These are phyloP conservation scores for Bombus confusus DNA, from an alignment of 1,140 invertebrate genomes.

Conservation along the genomic window DNA sequence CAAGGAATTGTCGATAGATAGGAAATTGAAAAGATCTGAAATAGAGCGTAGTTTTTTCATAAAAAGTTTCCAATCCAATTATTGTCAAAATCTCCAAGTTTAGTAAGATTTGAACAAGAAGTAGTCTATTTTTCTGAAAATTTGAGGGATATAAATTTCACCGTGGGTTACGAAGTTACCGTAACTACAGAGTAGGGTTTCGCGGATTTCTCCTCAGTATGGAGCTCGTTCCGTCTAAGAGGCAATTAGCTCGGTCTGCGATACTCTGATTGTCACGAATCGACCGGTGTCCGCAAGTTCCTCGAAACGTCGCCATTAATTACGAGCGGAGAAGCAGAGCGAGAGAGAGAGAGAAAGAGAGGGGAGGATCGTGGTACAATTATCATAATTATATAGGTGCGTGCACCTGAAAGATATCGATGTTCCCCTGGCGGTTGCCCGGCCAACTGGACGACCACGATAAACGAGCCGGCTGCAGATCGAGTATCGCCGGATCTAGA, in stretches of 20 bases:
- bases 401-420: slow-evolving; percentile 46
- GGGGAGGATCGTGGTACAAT: slow-evolving; percentile 47
- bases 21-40: no score
- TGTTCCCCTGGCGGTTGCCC: slow-evolving; percentile 32
- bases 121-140: not conserved
- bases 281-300: slow-evolving; percentile 46
- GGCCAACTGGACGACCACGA: slow-evolving; percentile 12
- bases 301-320: slow-evolving; percentile 59
- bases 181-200: not conserved
- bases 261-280: slow-evolving; percentile 48
- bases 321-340: not conserved
- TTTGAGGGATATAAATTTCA: not conserved
- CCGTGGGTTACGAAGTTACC: not conserved
- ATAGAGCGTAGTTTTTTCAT: no score
- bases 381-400: slow-evolving; percentile 55
- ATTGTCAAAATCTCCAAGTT: no score
- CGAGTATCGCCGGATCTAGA: not conserved
- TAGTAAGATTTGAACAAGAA: not conserved
- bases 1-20: no score
- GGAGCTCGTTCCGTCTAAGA: not conserved
- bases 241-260: slow-evolving; percentile 1
- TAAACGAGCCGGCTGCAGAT: slow-evolving; percentile 40
- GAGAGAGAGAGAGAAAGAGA: not conserved
- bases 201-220: not conserved
- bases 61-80: no score